Evolutionary conservation across 2,113 vertebrate genomes (phyloP), one percentile per base, ranked within the genome.

Genomic region (Ochotona curzoniae): DNA sequence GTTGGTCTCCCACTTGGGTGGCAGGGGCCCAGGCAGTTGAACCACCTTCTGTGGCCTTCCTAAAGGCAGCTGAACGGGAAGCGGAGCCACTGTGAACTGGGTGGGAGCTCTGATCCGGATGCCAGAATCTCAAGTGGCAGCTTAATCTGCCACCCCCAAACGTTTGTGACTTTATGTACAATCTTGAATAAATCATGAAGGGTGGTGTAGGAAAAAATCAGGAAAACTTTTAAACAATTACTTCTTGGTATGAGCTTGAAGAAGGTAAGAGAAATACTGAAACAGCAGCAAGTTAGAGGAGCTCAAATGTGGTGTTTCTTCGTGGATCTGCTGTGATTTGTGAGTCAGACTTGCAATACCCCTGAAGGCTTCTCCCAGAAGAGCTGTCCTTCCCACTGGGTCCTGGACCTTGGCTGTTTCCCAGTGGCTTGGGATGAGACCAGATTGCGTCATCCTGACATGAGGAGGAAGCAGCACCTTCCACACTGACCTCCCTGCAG

Each of bases 361-460:
- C 3, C 1, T 12, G 3, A n/a, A 8, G 18, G 3, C 79, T 60
- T n/a, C 38, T 67, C 23, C 26, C 13, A 30, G 18, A 70, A 67
- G 0, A 0, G 32, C 21, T 17, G 12, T n/a, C 35, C 6, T 47
- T 61, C 32, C 25, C 17, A 23, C 63, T 14, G 1, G 7, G 6
- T 5, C 35, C 5, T 8, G 10, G 5, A n/a, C 47, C 35, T 20
- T 44, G 12, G 23, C 25, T 51, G 14, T 80, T n/a, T 70, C 26
- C 38, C 32, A 35, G 30, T 0, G 32, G 18, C 25, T 35, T 21
- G 44, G 15, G 3, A 1, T 8, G 4, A 35, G 14, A n/a, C 17
- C 28, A 3, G 1, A 0, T 1, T 30, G 15, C 25, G 20, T 1
- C 8, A 7, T 32, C 14, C 0, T 11, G 8, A 44, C 11, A 47